Conservation (phyloP, 2,797 vertebrate species). For the Orientallactaga sibirica region DNA sequence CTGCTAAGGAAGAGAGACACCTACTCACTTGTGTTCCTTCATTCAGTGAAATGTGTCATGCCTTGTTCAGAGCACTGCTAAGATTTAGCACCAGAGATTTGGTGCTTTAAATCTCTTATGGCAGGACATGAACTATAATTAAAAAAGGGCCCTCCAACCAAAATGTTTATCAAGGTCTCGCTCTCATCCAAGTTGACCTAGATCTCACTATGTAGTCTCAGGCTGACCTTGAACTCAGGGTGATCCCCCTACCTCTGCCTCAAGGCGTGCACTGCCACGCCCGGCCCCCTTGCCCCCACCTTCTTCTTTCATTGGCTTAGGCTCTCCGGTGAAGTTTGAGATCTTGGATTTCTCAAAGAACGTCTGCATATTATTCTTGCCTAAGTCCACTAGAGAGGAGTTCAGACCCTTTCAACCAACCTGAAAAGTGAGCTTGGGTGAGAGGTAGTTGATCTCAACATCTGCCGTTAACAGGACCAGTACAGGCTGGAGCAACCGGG, state of each 20-base stretch:
- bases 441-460: rapidly evolving
- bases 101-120: rapidly evolving
- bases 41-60: not conserved
- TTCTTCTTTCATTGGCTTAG: rapidly evolving
- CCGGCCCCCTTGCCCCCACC: rapidly evolving
- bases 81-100: rapidly evolving
- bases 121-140: not conserved
- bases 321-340: not conserved
- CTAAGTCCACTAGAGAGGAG: not conserved
- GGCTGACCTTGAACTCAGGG: too few species aligned
- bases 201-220: too few species aligned
- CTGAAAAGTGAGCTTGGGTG: rapidly evolving
- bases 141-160: rapidly evolving
- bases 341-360: not conserved
- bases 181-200: too few species aligned
- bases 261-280: too few species aligned
- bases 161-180: not conserved
- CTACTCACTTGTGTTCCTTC: not conserved
- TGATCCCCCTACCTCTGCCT: too few species aligned
- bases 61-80: rapidly evolving
- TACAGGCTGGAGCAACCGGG: not conserved
- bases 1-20: not conserved
- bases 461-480: not conserved
- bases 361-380: not conserved
- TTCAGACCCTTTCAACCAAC: not conserved